A percentile compares a stretch with the other conserved stretches of the same genome.
Conservation (phyloP, 2,113 vertebrate species). For the Poecilia latipinna region DNA sequence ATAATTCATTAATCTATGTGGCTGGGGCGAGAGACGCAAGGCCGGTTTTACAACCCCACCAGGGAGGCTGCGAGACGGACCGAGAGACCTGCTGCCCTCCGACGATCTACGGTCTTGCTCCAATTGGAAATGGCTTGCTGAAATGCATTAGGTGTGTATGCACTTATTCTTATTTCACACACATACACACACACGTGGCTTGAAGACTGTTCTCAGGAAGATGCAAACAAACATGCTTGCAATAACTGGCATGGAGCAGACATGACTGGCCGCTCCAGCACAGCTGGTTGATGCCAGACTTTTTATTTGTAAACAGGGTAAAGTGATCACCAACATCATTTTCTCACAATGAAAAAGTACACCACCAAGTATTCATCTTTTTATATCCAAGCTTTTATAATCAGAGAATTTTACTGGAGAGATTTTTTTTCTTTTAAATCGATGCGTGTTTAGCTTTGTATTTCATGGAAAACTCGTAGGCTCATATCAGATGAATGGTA, state of each 20-base stretch:
- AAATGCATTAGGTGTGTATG: slow-evolving; percentile 33
- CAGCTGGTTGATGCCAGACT: too few species aligned
- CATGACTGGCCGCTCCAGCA: too few species aligned
- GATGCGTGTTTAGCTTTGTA: too few species aligned
- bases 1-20: slow-evolving; percentile 95
- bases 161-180: slow-evolving; percentile 25
- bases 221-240: not conserved
- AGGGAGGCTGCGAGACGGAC: slow-evolving; percentile 72
- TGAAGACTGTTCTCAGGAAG: not conserved
- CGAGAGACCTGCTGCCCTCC: slow-evolving; percentile 75
- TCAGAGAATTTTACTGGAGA: too few species aligned
- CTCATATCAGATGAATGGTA: too few species aligned
- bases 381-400: too few species aligned
- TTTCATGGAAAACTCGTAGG: too few species aligned
- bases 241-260: not conserved
- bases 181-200: slow-evolving; percentile 13
- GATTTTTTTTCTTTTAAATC: too few species aligned
- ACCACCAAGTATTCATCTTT: too few species aligned
- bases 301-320: too few species aligned
- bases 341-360: too few species aligned
- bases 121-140: slow-evolving; percentile 49
- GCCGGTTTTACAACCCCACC: slow-evolving; percentile 88
- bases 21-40: slow-evolving; percentile 86
- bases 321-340: too few species aligned
- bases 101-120: slow-evolving; percentile 62